phyloP scores from a whole-genome alignment of 2,888 invertebrate genomes.

The Drosophila eohydei region DNA sequence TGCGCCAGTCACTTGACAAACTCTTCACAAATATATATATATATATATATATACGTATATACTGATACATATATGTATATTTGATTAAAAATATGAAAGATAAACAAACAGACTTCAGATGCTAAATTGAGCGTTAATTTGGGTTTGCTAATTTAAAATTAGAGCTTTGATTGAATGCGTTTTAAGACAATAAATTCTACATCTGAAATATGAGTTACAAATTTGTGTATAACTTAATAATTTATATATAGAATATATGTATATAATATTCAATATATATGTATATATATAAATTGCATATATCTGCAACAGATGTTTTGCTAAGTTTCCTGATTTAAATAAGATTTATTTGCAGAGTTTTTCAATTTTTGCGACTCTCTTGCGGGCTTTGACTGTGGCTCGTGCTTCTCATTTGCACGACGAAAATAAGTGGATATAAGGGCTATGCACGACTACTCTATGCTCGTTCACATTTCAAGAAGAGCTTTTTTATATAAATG shows the following conservation, averaged over 20 bases:
- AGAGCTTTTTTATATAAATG: too few relatives aligned
- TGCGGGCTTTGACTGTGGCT: conserved; percentile 29
- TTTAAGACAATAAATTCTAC: conserved; percentile 22
- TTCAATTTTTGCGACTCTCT: background rate
- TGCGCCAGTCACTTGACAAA: conserved; percentile 54
- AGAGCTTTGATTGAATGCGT: conserved; percentile 35
- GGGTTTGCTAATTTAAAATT: conserved; percentile 65
- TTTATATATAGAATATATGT: background rate
- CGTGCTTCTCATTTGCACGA: conserved; percentile 55
- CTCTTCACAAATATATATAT: conserved; percentile 19
- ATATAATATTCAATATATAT: background rate
- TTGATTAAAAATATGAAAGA: conserved; percentile 6
- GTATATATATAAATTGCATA: background rate
- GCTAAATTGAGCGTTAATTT: conserved; percentile 64
- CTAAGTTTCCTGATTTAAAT: background rate
- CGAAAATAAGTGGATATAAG: background rate
- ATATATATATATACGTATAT: conserved; percentile 8
- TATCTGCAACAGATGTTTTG: background rate
- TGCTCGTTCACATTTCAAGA: background rate
- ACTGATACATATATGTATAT: conserved; percentile 4
- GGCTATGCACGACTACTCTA: background rate
- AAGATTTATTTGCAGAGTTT: background rate
- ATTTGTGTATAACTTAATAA: background rate
- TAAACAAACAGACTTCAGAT: conserved; percentile 42
- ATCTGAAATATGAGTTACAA: background rate